Evolutionary conservation across 2,113 vertebrate genomes (phyloP).

Genomic region (Benitochromis conjunctus): DNA sequence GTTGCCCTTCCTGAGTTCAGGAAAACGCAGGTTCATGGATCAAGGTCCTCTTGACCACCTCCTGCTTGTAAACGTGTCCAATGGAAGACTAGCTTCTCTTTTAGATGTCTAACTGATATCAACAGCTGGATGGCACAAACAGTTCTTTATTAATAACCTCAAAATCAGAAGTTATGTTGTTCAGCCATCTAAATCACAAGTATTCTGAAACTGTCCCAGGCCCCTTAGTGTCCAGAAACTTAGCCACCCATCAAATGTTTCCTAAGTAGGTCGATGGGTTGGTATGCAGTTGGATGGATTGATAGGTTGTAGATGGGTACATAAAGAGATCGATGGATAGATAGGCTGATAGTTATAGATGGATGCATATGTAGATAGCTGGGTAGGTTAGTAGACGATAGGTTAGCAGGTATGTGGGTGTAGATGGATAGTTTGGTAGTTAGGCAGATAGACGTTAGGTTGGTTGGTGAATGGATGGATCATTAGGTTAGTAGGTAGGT

Average conservation of each 20-base stretch:
- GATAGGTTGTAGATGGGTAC: not conserved
- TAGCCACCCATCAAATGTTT: no score
- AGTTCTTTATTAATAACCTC: not conserved
- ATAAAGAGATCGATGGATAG: not conserved
- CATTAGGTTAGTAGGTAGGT: not conserved
- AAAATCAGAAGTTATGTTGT: not conserved
- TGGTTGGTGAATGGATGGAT: not conserved
- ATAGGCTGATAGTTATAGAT: not conserved
- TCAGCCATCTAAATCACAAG: not conserved
- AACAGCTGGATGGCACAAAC: not conserved
- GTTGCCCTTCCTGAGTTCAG: not conserved
- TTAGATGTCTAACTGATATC: not conserved
- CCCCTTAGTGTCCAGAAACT: not conserved
- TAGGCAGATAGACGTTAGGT: not conserved
- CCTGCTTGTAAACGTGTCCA: not conserved
- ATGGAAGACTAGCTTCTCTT: not conserved
- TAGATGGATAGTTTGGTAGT: not conserved
- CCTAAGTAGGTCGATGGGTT: not conserved
- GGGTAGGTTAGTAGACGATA: not conserved
- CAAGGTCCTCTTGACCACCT: not conserved
- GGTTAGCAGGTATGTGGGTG: not conserved
- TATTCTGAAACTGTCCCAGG: not conserved
- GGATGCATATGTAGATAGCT: not conserved
- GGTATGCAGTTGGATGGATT: not conserved
- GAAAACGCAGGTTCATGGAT: not conserved